phyloP scores from a whole-genome alignment of 1,140 invertebrate species.

The Euwallacea similis region DNA sequence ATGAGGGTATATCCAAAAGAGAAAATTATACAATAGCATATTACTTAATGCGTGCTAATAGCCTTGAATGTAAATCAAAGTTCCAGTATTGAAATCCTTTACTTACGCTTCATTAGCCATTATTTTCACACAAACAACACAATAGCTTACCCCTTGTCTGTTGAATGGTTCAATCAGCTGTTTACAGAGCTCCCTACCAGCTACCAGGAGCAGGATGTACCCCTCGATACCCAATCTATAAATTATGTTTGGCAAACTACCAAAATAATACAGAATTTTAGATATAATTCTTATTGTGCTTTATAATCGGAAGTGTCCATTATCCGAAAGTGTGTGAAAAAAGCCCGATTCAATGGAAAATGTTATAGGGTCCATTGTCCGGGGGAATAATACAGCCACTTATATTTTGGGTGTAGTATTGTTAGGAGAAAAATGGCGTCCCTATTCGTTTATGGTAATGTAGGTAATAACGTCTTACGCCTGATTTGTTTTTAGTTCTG shows the following conservation, averaged over 20 bases:
- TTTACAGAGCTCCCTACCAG: slow-evolving; percentile 10
- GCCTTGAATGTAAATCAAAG: too few species aligned
- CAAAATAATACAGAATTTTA: slow-evolving; percentile 41
- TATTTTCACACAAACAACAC: slow-evolving; percentile 28
- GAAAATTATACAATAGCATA: too few species aligned
- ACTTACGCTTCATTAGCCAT: slow-evolving; percentile 36
- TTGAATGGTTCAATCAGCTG: slow-evolving; percentile 16
- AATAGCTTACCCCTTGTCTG: slow-evolving; percentile 24
- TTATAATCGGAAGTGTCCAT: slow-evolving; percentile 42
- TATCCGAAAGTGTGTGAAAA: slow-evolving; percentile 46
- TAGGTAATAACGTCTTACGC: slow-evolving; percentile 36
- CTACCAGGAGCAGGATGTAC: slow-evolving; percentile 27
- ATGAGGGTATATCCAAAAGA: too few species aligned
- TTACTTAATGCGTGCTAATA: too few species aligned
- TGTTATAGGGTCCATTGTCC: slow-evolving; percentile 39
- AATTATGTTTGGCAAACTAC: slow-evolving; percentile 44
- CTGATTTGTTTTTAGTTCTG: slow-evolving; percentile 30
- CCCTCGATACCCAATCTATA: slow-evolving; percentile 21
- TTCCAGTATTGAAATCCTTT: slow-evolving; percentile 6
- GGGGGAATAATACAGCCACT: slow-evolving; percentile 37
- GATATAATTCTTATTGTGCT: slow-evolving; percentile 36
- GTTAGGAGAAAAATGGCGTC: slow-evolving; percentile 36
- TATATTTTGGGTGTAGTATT: slow-evolving; percentile 41
- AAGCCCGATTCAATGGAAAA: slow-evolving; percentile 44
- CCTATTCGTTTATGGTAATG: slow-evolving; percentile 41